Base-by-base conservation (phyloP, 2,797 vertebrate species). In the Tauraco hartlaubi region DNA sequence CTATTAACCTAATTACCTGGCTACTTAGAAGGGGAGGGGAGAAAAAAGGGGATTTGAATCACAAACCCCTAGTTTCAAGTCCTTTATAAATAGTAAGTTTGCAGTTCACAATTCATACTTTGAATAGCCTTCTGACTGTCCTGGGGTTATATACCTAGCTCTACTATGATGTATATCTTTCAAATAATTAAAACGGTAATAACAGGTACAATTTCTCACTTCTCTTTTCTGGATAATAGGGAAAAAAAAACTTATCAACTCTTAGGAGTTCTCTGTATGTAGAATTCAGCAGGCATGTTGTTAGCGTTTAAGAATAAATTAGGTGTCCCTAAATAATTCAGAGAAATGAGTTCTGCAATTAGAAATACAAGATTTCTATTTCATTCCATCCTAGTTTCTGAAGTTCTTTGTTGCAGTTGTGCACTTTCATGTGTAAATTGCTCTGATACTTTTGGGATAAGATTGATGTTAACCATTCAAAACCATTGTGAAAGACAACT, bases 371-470 rank as follows among this genome's bases (percentile, higher is more conserved):
- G 46, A 76, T 85, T 56, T 90, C 25, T 78, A 25, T 81, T 95
- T 90, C 14, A 31, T 86, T 73, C 41, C 52, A 12, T 52, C n/a
- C 26, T 54, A 28, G 28, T 66, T 84, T 92, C 90, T 88, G 35
- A 89, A 91, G 54, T 39, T 66, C 41, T 78, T 64, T 90, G 71
- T 81, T 95, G 67, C 48, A 35, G 23, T 85, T 75, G 52, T 62
- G 55, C 13, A 14, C 62, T 88, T 92, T 90, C 31, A 91, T 88
- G 85, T 82, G 37, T 85, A 93, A 86, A 92, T 79, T 86, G 52
- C 52, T 82, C 86, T 84, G 69, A 81, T 91, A 26, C 3, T 6
- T 86, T 69, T 35, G 31, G 62, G 59, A 61, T 94, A 84, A 88
- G 59, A 55, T 46, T 79, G 29, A 17, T 46, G 73, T 72, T 73